A percentile compares a stretch with the other conserved stretches of the same genome.
Conservation (phyloP, 1,140 invertebrate genomes). For the Coelopa frigida region DNA sequence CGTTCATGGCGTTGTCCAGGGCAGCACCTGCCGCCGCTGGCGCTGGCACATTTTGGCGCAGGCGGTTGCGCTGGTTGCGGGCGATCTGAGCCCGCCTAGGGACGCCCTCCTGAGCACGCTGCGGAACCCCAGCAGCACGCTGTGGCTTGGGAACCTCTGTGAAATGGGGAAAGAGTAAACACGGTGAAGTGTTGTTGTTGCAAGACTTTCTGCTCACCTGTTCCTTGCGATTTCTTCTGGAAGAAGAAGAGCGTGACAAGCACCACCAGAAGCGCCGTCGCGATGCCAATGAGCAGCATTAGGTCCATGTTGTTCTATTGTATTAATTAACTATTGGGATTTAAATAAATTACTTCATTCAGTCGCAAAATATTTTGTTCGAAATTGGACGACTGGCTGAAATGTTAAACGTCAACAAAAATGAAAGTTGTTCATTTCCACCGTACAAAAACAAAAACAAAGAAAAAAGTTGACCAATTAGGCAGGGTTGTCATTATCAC, state of each 20-base stretch:
- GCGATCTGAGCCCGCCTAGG: slow-evolving; percentile 54
- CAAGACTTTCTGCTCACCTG: slow-evolving; percentile 15
- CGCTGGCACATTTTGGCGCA: slow-evolving; percentile 36
- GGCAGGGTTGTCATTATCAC: too few relatives aligned
- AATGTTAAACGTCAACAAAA: slow-evolving; percentile 37
- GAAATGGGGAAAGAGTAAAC: too few relatives aligned
- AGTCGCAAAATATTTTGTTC: too few relatives aligned
- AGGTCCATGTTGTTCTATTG: slow-evolving; percentile 45
- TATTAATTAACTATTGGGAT: too few relatives aligned
- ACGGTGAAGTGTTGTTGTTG: background rate
- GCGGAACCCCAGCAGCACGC: slow-evolving; percentile 35
- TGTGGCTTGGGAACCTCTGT: slow-evolving; percentile 13
- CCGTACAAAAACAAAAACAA: too few relatives aligned
- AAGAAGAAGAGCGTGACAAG: slow-evolving; percentile 45
- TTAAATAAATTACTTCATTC: too few relatives aligned
- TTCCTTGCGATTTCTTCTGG: slow-evolving; percentile 31
- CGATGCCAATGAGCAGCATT: slow-evolving; percentile 46
- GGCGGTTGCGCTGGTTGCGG: slow-evolving; percentile 54
- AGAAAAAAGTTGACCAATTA: too few relatives aligned
- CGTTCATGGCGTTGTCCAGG: slow-evolving; percentile 22
- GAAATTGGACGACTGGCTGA: too few relatives aligned
- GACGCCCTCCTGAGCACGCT: slow-evolving; percentile 47
- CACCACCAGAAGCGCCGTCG: slow-evolving; percentile 44
- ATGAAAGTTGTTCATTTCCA: too few relatives aligned
- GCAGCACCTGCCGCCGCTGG: slow-evolving; percentile 36